phyloP scores from a whole-genome alignment of 2,113 vertebrate species.

The Pagrus major region DNA sequence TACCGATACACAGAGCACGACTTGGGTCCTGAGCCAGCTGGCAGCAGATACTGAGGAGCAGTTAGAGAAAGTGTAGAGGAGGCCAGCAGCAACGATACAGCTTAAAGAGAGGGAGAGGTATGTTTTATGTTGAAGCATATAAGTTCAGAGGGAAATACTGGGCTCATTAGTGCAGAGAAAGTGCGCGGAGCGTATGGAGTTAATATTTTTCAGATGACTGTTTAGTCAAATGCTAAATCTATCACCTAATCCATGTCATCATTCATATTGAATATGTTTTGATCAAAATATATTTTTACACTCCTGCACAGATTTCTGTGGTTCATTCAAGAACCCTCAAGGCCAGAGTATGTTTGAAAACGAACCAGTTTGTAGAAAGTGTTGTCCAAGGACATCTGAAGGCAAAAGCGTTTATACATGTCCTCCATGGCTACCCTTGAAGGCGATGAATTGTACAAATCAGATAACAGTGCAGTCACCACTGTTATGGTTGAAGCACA shows the following conservation, averaged over 20 bases:
- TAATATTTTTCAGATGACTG: constrained; percentile 20
- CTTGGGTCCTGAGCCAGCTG: constrained; percentile 65
- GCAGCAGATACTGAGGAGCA: constrained; percentile 47
- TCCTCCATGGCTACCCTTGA: background rate
- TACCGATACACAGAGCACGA: constrained; percentile 52
- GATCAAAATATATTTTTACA: background rate
- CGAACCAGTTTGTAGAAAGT: background rate
- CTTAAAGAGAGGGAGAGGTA: constrained; percentile 38
- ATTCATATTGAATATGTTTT: constrained; percentile 8
- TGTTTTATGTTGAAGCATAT: constrained; percentile 55
- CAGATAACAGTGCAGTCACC: background rate
- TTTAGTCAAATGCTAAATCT: constrained; percentile 26
- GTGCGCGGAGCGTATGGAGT: background rate
- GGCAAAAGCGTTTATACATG: background rate
- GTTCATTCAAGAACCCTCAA: constrained; percentile 7
- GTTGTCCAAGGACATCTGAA: background rate
- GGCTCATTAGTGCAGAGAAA: constrained; percentile 52
- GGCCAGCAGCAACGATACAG: constrained; percentile 29
- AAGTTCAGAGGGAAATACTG: constrained; percentile 41
- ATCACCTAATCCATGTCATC: background rate
- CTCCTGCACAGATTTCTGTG: background rate
- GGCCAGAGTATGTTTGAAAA: background rate
- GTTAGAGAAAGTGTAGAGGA: constrained; percentile 34
- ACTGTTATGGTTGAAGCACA: too few species aligned
- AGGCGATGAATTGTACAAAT: background rate